Base-by-base conservation (phyloP, 2,888 invertebrate genomes). In the Lomographa bimaculata region DNA sequence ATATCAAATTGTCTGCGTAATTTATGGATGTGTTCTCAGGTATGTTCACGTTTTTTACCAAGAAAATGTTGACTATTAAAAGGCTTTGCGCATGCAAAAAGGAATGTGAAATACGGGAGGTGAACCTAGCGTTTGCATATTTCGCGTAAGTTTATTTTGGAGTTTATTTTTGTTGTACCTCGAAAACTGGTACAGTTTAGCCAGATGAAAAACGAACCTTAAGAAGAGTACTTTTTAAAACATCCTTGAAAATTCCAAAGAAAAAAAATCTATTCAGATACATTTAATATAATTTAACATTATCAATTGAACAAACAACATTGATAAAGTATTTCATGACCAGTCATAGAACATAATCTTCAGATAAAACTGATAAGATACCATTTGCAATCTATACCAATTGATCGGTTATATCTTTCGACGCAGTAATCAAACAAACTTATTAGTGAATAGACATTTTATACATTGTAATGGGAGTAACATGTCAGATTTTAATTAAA, bases 401-500 rank as follows among this genome's bases (percentile, higher is more conserved):
- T n/a, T n/a, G n/a, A n/a, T n/a, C n/a, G n/a, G n/a, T n/a, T n/a
- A n/a, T n/a, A n/a, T n/a, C n/a, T n/a, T n/a, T n/a, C n/a, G n/a
- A n/a, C n/a, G 0, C 34, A 34, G 33, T 40, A 24, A 16, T 14
- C 24, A 3, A n/a, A 7, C 24, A 12, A 34, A 5, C 7, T 14
- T 24, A 19, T 19, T 9, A 14, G 3, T 27, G 7, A 40, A 19
- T 8, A 14, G 16, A 28, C 28, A 19, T 17, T 7, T 7, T 3
- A 2, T 8, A 28, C n/a, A 34, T 11, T n/a, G n/a, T n/a, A 38
- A 69, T 69, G 70, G 60, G 55, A 25, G 34, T 69, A 3, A 26
- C 28, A 1, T 60, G 67, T 42, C 47, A 69, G 26, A 69, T 69
- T 23, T 29, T 53, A 1, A 48, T 69, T 9, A 28, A 46, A 8